Percentiles rank a stretch among this genome's conserved stretches.
Conservation (phyloP, 2,113 vertebrate species). For the Arenaria interpres region DNA sequence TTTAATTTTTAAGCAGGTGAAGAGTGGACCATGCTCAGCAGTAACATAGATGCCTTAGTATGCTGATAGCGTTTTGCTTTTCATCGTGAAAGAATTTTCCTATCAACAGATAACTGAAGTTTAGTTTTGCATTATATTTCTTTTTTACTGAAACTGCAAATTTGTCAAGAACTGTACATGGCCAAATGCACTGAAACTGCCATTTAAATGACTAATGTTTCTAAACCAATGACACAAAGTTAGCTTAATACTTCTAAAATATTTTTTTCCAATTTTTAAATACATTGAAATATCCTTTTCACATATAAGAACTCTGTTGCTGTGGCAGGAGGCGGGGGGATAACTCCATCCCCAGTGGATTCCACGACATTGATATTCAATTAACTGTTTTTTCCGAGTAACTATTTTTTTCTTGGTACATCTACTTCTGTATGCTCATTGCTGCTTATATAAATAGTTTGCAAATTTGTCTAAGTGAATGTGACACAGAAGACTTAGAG, state of each 20-base stretch:
- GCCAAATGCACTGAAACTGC: background rate
- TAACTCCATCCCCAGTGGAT: background rate
- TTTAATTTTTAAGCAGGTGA: background rate
- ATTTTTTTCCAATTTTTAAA: background rate
- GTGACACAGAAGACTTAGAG: constrained; percentile 57
- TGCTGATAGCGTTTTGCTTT: background rate
- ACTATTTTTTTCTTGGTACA: background rate
- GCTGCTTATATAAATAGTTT: constrained; percentile 27
- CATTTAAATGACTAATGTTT: background rate
- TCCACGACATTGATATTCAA: background rate
- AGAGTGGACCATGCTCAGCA: background rate
- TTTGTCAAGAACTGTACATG: background rate
- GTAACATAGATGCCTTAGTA: background rate
- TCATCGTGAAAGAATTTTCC: background rate
- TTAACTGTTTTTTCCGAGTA: background rate
- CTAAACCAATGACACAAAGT: background rate
- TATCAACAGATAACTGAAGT: background rate
- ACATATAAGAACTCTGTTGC: background rate
- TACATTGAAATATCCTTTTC: background rate
- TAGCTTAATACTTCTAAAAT: background rate
- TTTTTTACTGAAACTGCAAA: background rate
- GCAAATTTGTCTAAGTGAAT: constrained; percentile 42
- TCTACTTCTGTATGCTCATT: background rate
- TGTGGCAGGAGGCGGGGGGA: background rate
- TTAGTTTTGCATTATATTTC: background rate